Evolutionary conservation across 2,797 vertebrate genomes (phyloP).

Genomic region (Melanotaenia maccullochi): DNA sequence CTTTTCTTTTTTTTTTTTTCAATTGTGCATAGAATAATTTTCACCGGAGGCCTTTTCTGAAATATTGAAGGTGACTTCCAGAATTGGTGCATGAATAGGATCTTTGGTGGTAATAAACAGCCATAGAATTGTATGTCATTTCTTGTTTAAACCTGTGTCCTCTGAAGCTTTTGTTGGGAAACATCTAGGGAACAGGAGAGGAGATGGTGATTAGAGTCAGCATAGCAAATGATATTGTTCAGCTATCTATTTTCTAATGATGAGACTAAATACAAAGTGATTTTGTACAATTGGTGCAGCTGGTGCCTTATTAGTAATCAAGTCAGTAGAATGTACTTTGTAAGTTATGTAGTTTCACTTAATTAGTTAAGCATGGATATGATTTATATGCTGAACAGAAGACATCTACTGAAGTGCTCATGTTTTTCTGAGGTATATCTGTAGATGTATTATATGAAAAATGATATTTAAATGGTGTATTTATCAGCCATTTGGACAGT

Average conservation of each 20-base stretch:
- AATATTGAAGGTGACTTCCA: conserved; percentile 75
- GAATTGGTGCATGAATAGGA: conserved; percentile 75
- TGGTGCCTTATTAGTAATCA: conserved; percentile 24
- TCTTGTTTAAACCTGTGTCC: conserved; percentile 69
- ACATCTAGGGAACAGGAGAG: conserved; percentile 39
- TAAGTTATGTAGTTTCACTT: conserved; percentile 41
- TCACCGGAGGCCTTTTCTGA: conserved; percentile 51
- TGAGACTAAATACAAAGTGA: conserved; percentile 39
- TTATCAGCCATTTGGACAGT: conserved; percentile 40
- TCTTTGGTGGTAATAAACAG: conserved; percentile 70
- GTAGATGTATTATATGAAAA: conserved; percentile 32
- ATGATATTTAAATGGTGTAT: conserved; percentile 50
- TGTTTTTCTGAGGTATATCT: conserved; percentile 31
- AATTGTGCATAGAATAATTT: conserved; percentile 61
- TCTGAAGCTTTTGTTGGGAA: conserved; percentile 60
- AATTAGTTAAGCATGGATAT: conserved; percentile 48
- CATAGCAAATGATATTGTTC: conserved; percentile 35
- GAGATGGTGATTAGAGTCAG: conserved; percentile 50
- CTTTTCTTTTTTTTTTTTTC: conserved; percentile 38
- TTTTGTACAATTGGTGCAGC: conserved; percentile 27
- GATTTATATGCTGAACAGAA: conserved; percentile 26
- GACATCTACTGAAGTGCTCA: conserved; percentile 26
- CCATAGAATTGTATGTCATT: conserved; percentile 62
- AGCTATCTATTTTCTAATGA: conserved; percentile 42
- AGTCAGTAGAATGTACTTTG: conserved; percentile 30